phyloP scores from a whole-genome alignment of 2,113 vertebrate genomes.

The Takifugu bimaculatus region DNA sequence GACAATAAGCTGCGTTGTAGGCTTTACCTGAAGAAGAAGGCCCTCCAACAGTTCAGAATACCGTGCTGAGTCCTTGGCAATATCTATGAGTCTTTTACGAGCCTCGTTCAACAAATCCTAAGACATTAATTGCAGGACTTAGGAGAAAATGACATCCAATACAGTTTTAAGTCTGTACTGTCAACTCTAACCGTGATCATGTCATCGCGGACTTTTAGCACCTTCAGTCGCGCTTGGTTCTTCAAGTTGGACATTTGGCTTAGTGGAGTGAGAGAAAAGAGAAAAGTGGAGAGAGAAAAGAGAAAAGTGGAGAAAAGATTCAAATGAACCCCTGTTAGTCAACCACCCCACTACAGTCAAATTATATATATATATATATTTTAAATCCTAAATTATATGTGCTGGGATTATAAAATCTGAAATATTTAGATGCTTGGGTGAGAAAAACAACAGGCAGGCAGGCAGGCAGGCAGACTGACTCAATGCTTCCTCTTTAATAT shows the following conservation, averaged over 20 bases:
- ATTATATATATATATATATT: too few species aligned
- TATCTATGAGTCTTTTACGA: constrained; percentile 80
- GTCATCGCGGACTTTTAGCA: constrained; percentile 91
- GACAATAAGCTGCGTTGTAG: background rate
- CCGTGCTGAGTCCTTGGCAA: constrained; percentile 80
- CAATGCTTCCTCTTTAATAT: background rate
- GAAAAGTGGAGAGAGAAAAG: background rate
- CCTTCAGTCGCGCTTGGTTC: constrained; percentile 94
- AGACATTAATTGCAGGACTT: constrained; percentile 6
- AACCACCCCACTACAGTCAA: background rate
- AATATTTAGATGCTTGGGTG: background rate
- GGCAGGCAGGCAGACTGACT: background rate
- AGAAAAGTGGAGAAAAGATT: background rate
- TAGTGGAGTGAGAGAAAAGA: constrained; percentile 32
- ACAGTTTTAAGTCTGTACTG: background rate
- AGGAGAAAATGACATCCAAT: background rate
- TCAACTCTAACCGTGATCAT: constrained; percentile 85
- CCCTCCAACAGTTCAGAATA: constrained; percentile 87
- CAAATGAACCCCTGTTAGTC: too few species aligned
- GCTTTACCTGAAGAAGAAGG: constrained; percentile 86
- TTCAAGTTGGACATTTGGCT: constrained; percentile 96
- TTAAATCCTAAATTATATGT: too few species aligned
- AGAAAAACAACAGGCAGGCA: too few species aligned
- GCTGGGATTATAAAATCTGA: background rate
- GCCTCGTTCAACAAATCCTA: constrained; percentile 90